Base-by-base conservation (phyloP, 2,888 invertebrate genomes). In the Metacarcinus magister region DNA sequence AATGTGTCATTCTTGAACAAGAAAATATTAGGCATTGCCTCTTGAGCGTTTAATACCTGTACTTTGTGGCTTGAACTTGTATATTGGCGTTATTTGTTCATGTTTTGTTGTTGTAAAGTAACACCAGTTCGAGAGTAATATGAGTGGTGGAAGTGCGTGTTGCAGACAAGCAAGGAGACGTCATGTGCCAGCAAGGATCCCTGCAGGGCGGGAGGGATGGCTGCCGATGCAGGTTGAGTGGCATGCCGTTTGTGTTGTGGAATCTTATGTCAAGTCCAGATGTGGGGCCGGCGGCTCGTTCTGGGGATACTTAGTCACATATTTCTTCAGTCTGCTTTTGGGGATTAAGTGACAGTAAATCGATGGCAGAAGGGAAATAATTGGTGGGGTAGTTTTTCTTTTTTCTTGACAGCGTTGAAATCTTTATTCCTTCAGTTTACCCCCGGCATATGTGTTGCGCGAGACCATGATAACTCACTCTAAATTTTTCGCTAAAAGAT, bases 191-290 rank as follows among this genome's bases (percentile, higher is more conserved):
- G 10, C 16, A 4, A n/a, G 48, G 48, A 10, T 28, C 28, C 48
- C 44, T 8, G 90, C 7, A 60, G 92, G 54, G n/a, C n/a, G 92
- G 8, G 39, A 87, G 32, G 54, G 16, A 46, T 39, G 92, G 39
- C 92, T 39, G 54, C 92, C 92, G 92, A 92, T 92, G 92, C 54
- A 92, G 92, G 92, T 2, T 48, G 92, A 92, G 54, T 48, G 92
- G 48, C 54, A 54, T 48, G 54, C 54, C 54, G 92, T 92, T 92
- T 92, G 92, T 48, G 92, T 39, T 92, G 92, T 92, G 92, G 92
- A 92, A 92, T 92, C 92, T 46, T 92, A 13, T 92, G 92, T 48
- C 92, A 92, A 3, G 43, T 92, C 39, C 92, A 92, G 92, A 92
- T 54, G 92, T 28, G 39, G 39, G 82, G 87, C 87, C 87, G 87